Base-by-base conservation (phyloP, 2,113 vertebrate genomes). In the Pseudorasbora parva region DNA sequence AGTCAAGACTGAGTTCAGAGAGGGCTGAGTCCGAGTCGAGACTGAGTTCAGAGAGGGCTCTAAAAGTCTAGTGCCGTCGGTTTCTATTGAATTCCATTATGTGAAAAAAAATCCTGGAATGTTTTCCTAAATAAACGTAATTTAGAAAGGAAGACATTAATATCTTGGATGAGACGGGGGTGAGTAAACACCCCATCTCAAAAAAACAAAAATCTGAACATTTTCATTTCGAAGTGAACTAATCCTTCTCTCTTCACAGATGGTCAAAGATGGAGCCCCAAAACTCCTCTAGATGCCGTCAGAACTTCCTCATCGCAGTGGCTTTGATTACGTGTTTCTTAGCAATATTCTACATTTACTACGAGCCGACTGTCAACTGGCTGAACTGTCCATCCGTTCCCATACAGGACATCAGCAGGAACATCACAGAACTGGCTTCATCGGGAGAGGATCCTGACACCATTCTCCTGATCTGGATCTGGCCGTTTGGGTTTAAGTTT, bases 391-490 rank as follows among this genome's bases (percentile, higher is more conserved):
- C 84, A 10, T 8, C 19, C 2, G 1, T 10, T 66, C 92, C 94
- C 81, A 90, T 92, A 87, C 91, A 91, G 54, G 91, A 91, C 1
- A 90, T 94, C 88, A 56, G 19, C 15, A 2, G 5, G 1, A 10
- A 33, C 7, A 10, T 49, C 15, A 89, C 94, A 93, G 93, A 88
- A 93, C 86, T 73, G 93, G 94, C 76, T 93, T 92, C 84, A 92
- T 91, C 47, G 85, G 91, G 30, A 49, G 12, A 14, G 94, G 92
- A 43, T 12, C 90, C 89, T 88, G 93, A 95, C 89, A 96, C 94
- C 5, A 93, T 94, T 49, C 74, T 97, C 81, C 88, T 97, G 82
- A 94, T 97, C 82, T 97, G 96, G 96, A 91, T 93, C 30, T 96
- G 95, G 95, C 96, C 96, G 0, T 97, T 97, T 88, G 95, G 95